Percentiles rank a stretch among this genome's conserved stretches.
Evolutionary conservation across 2,888 invertebrate species (phyloP).

Genomic region (Lithophane socia): DNA sequence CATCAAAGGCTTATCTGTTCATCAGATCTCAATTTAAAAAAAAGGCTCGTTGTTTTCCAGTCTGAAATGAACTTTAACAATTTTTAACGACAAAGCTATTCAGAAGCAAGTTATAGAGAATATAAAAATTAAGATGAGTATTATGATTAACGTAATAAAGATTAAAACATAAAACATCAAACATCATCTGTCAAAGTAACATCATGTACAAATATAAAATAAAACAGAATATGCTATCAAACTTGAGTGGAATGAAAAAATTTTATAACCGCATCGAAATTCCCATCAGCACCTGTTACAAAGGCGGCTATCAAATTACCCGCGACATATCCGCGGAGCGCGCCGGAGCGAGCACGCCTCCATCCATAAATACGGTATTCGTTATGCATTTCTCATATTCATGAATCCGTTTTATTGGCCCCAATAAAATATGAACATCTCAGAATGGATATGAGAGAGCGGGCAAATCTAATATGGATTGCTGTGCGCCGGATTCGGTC

Average conservation of each 20-base stretch:
- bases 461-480: conserved; percentile 90
- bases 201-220: conserved; percentile 69
- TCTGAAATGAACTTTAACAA: conserved; percentile 5
- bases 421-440: conserved; percentile 91
- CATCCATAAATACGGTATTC: conserved; percentile 90
- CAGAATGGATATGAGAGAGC: conserved; percentile 90
- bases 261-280: conserved; percentile 88
- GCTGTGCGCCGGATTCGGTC: conserved; percentile 88
- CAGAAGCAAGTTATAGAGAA: background rate
- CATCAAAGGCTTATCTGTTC: conserved; percentile 2
- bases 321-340: conserved; percentile 87
- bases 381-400: conserved; percentile 91
- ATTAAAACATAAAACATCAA: conserved; percentile 34
- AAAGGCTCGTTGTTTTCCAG: background rate
- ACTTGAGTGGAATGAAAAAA: conserved; percentile 81
- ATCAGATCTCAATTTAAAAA: background rate
- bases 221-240: conserved; percentile 82
- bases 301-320: conserved; percentile 90
- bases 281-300: conserved; percentile 90
- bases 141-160: background rate
- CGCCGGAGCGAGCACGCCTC: conserved; percentile 83
- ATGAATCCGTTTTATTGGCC: conserved; percentile 91
- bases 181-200: conserved; percentile 66
- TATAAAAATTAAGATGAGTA: background rate
- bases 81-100: background rate